Evolutionary conservation across 2,797 vertebrate species (phyloP).

Genomic region (Geotrypetes seraphini): DNA sequence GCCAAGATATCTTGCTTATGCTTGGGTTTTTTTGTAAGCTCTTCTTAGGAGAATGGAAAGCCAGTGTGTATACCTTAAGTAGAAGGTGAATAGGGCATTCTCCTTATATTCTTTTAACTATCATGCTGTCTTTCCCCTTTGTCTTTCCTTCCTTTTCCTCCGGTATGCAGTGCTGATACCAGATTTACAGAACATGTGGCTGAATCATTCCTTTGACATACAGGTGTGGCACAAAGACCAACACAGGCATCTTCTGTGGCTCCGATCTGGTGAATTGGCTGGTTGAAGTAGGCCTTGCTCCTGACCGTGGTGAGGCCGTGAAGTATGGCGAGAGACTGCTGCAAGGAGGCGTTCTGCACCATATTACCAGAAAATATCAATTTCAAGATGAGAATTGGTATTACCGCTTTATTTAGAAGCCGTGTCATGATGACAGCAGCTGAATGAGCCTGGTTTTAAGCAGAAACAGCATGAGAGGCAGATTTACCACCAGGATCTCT

Average conservation of each 20-base stretch:
- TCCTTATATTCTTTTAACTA: constrained; percentile 43
- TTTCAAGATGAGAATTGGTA: constrained; percentile 78
- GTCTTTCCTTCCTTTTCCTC: constrained; percentile 36
- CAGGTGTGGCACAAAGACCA: constrained; percentile 80
- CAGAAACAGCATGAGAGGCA: no score
- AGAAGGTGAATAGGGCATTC: constrained; percentile 19
- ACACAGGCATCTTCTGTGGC: constrained; percentile 77
- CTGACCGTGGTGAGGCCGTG: constrained; percentile 75
- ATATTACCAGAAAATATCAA: constrained; percentile 68
- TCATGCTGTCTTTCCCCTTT: constrained; percentile 43
- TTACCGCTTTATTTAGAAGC: constrained; percentile 64
- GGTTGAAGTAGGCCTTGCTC: constrained; percentile 76
- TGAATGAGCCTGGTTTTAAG: no score
- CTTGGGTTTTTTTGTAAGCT: constrained; percentile 12
- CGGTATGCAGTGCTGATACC: constrained; percentile 47
- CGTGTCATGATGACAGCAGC: constrained; percentile 8
- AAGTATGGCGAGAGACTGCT: constrained; percentile 73
- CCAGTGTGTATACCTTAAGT: constrained; percentile 17
- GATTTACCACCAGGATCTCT: no score
- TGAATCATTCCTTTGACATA: constrained; percentile 69
- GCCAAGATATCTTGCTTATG: not conserved
- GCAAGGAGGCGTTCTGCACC: constrained; percentile 75
- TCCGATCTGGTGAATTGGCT: constrained; percentile 92
- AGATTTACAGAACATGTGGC: constrained; percentile 68
- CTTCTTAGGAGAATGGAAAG: constrained; percentile 3